phyloP scores from a whole-genome alignment of 2,888 invertebrate genomes.

The Acronicta alni region DNA sequence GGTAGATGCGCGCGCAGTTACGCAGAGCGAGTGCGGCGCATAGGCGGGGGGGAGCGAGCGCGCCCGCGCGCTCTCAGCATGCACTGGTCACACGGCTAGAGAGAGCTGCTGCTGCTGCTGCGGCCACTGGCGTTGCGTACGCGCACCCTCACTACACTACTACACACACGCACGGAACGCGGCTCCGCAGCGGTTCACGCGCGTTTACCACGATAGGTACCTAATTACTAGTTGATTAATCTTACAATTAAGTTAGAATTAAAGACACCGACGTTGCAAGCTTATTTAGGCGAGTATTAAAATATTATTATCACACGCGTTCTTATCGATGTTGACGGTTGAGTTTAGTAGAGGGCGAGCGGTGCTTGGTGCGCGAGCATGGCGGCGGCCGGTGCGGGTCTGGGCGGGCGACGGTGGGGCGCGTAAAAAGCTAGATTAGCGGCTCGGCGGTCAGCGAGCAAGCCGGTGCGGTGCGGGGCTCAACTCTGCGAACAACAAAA shows the following conservation, averaged over 20 bases:
- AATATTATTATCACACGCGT: conserved; percentile 88
- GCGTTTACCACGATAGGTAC: conserved; percentile 66
- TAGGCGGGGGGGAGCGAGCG: conserved; percentile 84
- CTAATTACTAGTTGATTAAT: conserved; percentile 80
- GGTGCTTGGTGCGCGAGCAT: conserved; percentile 88
- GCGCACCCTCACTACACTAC: conserved; percentile 78
- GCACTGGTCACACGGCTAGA: conserved; percentile 75
- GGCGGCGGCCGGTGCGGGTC: conserved; percentile 83
- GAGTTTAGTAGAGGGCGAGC: conserved; percentile 88
- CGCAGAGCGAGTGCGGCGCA: conserved; percentile 86
- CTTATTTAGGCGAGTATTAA: conserved; percentile 88
- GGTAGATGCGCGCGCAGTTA: conserved; percentile 81
- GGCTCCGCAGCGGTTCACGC: conserved; percentile 68
- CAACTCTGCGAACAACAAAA: conserved; percentile 90
- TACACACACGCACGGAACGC: conserved; percentile 76
- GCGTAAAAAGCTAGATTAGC: conserved; percentile 89
- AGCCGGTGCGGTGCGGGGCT: conserved; percentile 88
- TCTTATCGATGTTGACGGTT: conserved; percentile 87
- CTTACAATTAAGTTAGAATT: conserved; percentile 86
- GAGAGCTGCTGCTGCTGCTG: conserved; percentile 61
- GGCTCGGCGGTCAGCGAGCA: conserved; percentile 88
- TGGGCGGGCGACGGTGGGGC: conserved; percentile 85
- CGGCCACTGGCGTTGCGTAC: conserved; percentile 65
- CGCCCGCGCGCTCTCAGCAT: conserved; percentile 83
- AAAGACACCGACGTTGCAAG: conserved; percentile 89